phyloP scores from a whole-genome alignment of 2,113 vertebrate species.

The Poecilia latipinna region DNA sequence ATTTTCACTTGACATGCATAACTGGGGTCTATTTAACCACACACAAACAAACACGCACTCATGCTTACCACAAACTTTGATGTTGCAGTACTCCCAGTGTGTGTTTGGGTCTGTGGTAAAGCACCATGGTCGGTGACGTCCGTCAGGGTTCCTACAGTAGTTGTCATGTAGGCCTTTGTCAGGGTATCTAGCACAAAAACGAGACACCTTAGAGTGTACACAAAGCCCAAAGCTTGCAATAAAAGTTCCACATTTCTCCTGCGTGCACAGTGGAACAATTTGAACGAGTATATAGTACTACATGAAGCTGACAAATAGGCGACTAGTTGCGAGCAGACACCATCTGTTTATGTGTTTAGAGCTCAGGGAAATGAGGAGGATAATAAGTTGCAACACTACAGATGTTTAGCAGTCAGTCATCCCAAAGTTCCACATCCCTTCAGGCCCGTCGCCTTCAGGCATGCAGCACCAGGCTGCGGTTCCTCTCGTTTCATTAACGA shows the following conservation, averaged over 20 bases:
- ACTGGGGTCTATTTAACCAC: constrained; percentile 10
- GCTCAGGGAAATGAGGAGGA: constrained; percentile 40
- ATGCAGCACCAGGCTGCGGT: constrained; percentile 38
- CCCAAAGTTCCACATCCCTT: constrained; percentile 45
- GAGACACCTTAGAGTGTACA: not conserved
- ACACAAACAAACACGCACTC: constrained; percentile 48
- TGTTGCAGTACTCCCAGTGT: constrained; percentile 95
- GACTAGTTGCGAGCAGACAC: constrained; percentile 27
- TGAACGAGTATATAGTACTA: constrained; percentile 17
- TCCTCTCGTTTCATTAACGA: constrained; percentile 61
- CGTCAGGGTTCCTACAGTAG: constrained; percentile 98
- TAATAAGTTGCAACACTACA: constrained; percentile 49
- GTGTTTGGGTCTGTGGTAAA: constrained; percentile 94
- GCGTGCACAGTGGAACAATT: constrained; percentile 2
- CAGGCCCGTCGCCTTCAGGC: constrained; percentile 48
- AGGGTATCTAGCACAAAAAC: constrained; percentile 84
- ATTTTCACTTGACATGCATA: constrained; percentile 10
- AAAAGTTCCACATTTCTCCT: constrained; percentile 5
- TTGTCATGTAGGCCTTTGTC: constrained; percentile 98
- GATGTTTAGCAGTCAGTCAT: constrained; percentile 60
- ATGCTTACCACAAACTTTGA: constrained; percentile 95
- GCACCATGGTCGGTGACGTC: constrained; percentile 94
- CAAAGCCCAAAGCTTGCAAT: not conserved
- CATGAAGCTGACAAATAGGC: constrained; percentile 39
- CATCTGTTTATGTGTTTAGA: constrained; percentile 55